Percentiles rank a stretch among this genome's conserved stretches.
phyloP scores from a whole-genome alignment of 2,797 vertebrate species.

The Gila robusta region DNA sequence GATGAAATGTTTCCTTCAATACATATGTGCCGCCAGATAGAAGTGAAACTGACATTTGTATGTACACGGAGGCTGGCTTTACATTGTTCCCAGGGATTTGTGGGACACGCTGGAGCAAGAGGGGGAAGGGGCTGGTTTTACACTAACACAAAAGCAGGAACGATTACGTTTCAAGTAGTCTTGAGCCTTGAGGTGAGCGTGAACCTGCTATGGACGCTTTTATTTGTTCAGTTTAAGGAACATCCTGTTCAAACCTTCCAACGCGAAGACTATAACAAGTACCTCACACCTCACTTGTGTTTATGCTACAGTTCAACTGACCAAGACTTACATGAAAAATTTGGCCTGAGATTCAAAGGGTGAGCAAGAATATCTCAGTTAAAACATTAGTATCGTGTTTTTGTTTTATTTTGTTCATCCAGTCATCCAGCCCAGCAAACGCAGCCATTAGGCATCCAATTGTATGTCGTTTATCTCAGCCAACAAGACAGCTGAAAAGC shows the following conservation, averaged over 20 bases:
- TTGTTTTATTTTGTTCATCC: neutral
- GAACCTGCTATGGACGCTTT: slow-evolving; percentile 7
- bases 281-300: slow-evolving; percentile 51
- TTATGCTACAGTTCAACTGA: slow-evolving; percentile 70
- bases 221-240: slow-evolving; percentile 45
- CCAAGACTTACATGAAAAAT: slow-evolving; percentile 58
- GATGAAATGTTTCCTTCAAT: slow-evolving; percentile 69
- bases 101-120: slow-evolving; percentile 61
- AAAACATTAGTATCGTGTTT: slow-evolving; percentile 67
- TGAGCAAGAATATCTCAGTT: slow-evolving; percentile 42
- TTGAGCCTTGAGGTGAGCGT: slow-evolving; percentile 9
- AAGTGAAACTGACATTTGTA: slow-evolving; percentile 73
- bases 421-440: neutral
- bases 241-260: slow-evolving; percentile 41
- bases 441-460: slow-evolving; percentile 30
- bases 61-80: slow-evolving; percentile 60
- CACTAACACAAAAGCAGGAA: slow-evolving; percentile 20
- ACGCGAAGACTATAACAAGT: slow-evolving; percentile 36
- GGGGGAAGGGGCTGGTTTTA: slow-evolving; percentile 17
- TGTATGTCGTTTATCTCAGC: slow-evolving; percentile 58
- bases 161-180: slow-evolving; percentile 8
- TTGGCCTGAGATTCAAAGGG: slow-evolving; percentile 43
- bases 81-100: slow-evolving; percentile 70
- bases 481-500: slow-evolving; percentile 60
- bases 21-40: slow-evolving; percentile 66